Evolutionary conservation across 2,797 vertebrate species (phyloP).

Genomic region (Spondyliosoma cantharus): DNA sequence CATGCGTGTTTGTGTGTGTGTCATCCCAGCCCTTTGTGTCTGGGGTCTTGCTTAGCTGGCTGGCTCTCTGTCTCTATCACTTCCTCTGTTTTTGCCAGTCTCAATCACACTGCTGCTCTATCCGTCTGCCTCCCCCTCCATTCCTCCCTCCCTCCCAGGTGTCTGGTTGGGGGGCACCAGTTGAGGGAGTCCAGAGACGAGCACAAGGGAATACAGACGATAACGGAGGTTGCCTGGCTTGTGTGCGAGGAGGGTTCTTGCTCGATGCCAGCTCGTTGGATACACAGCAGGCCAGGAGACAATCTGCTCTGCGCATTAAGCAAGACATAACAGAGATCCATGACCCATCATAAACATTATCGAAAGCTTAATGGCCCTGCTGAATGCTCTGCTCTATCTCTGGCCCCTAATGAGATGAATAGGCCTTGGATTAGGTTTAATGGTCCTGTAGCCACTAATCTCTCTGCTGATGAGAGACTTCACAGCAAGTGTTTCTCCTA

Average conservation of each 20-base stretch:
- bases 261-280: constrained; percentile 71
- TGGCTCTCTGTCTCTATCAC: constrained; percentile 83
- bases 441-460: constrained; percentile 54
- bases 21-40: constrained; percentile 78
- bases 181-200: constrained; percentile 74
- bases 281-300: constrained; percentile 60
- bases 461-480: constrained; percentile 47
- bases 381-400: constrained; percentile 72
- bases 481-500: constrained; percentile 38
- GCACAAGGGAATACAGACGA: constrained; percentile 53
- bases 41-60: constrained; percentile 75
- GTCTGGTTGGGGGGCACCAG: constrained; percentile 68
- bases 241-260: constrained; percentile 40
- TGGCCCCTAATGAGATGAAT: constrained; percentile 62
- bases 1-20: constrained; percentile 43
- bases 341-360: constrained; percentile 74
- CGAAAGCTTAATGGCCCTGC: constrained; percentile 73
- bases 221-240: constrained; percentile 56
- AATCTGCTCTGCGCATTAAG: constrained; percentile 75
- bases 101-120: constrained; percentile 72
- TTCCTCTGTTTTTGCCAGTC: constrained; percentile 85
- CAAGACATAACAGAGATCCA: constrained; percentile 74
- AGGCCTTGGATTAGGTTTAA: constrained; percentile 43
- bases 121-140: constrained; percentile 52
- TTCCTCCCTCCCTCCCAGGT: constrained; percentile 50